Conservation (phyloP, 92 coral and sea anemone species). For the Virgularia gustaviana region DNA sequence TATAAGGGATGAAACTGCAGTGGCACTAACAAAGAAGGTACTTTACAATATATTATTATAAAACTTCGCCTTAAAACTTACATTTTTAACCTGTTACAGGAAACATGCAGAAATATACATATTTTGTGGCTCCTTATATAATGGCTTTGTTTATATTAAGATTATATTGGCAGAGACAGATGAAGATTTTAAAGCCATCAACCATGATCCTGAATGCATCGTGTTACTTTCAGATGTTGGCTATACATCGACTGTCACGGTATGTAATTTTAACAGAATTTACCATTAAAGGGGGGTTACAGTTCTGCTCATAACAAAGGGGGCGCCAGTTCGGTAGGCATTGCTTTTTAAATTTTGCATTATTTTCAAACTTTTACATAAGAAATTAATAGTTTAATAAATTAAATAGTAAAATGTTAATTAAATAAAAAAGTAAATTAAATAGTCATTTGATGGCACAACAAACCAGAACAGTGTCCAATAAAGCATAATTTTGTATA, state of each 20-base stretch:
- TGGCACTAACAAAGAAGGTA: conserved; percentile 40
- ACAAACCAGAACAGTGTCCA: no score
- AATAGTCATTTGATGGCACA: no score
- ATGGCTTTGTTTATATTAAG: background rate
- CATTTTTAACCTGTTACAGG: no score
- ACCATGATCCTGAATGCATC: background rate
- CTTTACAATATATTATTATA: no score
- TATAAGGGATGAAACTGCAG: conserved; percentile 39
- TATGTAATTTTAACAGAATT: no score
- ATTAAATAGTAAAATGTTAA: background rate
- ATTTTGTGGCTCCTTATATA: background rate
- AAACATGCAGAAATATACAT: background rate
- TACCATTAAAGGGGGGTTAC: no score
- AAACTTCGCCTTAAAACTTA: background rate
- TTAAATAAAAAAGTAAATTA: no score
- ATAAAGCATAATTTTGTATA: no score
- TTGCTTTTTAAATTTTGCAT: no score
- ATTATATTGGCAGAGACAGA: conserved; percentile 23
- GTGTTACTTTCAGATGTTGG: conserved; percentile 35
- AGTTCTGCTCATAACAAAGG: no score
- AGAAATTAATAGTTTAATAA: background rate
- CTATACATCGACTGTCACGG: conserved; percentile 31
- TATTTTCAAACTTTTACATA: no score
- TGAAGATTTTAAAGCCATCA: conserved; percentile 27
- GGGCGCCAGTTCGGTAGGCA: no score